Percentiles rank a stretch among this genome's conserved stretches.
These are phyloP conservation scores for Steinernema hermaphroditum DNA, from an alignment of 2,888 invertebrate species.

Conservation along the genomic window DNA sequence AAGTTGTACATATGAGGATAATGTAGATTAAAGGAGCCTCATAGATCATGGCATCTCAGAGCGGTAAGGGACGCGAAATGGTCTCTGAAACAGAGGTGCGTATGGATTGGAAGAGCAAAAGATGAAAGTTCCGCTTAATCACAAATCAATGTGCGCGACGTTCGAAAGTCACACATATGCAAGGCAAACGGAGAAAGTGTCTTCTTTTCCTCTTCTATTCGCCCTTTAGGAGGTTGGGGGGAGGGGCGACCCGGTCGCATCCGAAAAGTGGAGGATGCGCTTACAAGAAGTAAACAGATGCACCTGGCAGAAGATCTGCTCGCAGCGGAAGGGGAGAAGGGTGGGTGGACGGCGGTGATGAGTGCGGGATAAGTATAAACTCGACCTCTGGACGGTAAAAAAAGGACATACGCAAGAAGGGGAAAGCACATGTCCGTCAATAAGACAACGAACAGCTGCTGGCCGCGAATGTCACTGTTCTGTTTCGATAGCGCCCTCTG, in stretches of 20 bases:
- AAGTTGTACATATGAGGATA: not conserved
- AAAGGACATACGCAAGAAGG: conserved; percentile 30
- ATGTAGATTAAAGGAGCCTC: not conserved
- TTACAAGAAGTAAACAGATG: conserved; percentile 18
- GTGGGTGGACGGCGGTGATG: conserved; percentile 2
- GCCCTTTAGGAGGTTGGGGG: conserved; percentile 25
- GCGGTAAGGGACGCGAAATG: not conserved
- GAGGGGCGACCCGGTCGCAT: conserved; percentile 13
- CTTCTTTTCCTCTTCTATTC: conserved; percentile 22
- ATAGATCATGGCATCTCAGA: conserved; percentile 27
- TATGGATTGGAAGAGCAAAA: not conserved
- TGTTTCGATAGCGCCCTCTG: conserved; percentile 21
- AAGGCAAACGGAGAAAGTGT: conserved; percentile 11
- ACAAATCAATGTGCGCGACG: conserved; percentile 30
- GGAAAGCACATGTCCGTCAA: conserved; percentile 30
- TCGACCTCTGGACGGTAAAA: conserved; percentile 20
- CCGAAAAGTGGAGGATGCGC: not conserved
- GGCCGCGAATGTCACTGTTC: conserved; percentile 30
- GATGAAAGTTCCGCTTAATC: conserved; percentile 23
- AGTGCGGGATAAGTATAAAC: conserved; percentile 10
- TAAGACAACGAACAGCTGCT: conserved; percentile 29
- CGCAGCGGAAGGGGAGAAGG: not conserved
- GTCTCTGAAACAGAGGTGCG: not conserved
- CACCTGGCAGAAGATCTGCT: conserved; percentile 9
- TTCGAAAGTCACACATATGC: conserved; percentile 22